Base-by-base conservation (phyloP, 2,797 vertebrate genomes). In the Potorous gilbertii region DNA sequence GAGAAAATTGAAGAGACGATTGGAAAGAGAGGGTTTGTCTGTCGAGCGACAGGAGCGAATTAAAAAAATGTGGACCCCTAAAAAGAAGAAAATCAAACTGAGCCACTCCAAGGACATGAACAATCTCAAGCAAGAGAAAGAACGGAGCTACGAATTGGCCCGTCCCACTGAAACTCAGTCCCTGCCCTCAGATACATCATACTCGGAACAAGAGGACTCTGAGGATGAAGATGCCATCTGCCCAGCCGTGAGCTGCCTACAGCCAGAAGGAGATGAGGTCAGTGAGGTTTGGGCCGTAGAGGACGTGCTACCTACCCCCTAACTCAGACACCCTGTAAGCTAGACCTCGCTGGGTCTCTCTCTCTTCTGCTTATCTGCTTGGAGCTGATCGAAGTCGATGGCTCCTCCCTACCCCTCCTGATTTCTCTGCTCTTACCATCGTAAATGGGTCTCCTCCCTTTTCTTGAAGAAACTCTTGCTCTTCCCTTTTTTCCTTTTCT, bases 221-320 rank as follows among this genome's bases (percentile, higher is more conserved):
- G 99, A 99, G 97, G 99, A 99, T 90, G 99, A 99, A 95, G 99
- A 99, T 97, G 99, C 99, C 50, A 98, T 99, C 98, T 99, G 99
- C 97, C 99, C 99, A 3, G 99, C 99, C 74, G 99, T 98, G 11
- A 99, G 98, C 97, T 99, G 99, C 98, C 98, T 99, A 97, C 99
- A 99, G 98, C 99, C 99, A 10, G 99, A 99, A 99, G 99, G 99
- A 46, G 99, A 99, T 54, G 99, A 99, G 99, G 99, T 99, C 93
- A 96, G 99, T 98, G 92, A 97, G 92, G 90, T 98, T 92, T 95
- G 97, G 97, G 98, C 98, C 96, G 1, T 96, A 90, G 97, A 97
- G 97, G 97, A 97, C 95, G 0, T 81, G 95, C 93, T 90, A 97
- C 46, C 93, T 90, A 97, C 46, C 97, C 98, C 97, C 94, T 97